Evolutionary conservation across 2,113 vertebrate genomes (phyloP), one percentile per base, ranked within the genome.

Genomic region (Excalfactoria chinensis): DNA sequence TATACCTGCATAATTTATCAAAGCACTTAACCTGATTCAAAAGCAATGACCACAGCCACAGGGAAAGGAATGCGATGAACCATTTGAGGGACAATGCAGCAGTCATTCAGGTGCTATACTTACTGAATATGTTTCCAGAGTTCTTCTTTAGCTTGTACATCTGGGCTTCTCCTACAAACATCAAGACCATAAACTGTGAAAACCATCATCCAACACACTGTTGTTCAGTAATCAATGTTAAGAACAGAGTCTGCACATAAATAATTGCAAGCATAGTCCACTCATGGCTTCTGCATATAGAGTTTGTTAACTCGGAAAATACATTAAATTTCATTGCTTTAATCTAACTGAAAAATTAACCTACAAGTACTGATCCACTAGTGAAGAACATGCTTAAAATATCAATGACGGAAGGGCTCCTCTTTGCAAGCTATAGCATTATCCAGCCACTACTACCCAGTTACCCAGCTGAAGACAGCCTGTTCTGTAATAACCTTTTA

Each of bases 41-140:
- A 58, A 0, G 0, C 15, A 60, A 35, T 56, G 55, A 26, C 26
- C 28, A 43, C 0, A 71, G 13, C 30, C 30, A n/a, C 48, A 48
- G n/a, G 8, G 9, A 22, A 48, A 12, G 46, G 30, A 14, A 51
- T 40, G 23, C 48, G 21, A 92, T 7, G 46, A 88, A 72, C 21
- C 49, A 34, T 15, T 23, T 11, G 30, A 44, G 19, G 41, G 35
- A 35, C 35, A 94, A 70, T 46, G 7, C 34, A 80, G 32, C 18
- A 55, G 55, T 49, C 26, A 60, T 35, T 62, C 3, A 3, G 30
- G 63, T 43, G 3, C 34, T 51, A 10, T 84, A 98, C 98, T 98
- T 97, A 99, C 98, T 99, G 98, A 94, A 99, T 99, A 73, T 99
- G 98, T 85, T 98, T 99, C 98, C 98, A 99, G 14, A 99, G 93